Conservation (phyloP, 2,888 invertebrate genomes). For the Elmis aenea region DNA sequence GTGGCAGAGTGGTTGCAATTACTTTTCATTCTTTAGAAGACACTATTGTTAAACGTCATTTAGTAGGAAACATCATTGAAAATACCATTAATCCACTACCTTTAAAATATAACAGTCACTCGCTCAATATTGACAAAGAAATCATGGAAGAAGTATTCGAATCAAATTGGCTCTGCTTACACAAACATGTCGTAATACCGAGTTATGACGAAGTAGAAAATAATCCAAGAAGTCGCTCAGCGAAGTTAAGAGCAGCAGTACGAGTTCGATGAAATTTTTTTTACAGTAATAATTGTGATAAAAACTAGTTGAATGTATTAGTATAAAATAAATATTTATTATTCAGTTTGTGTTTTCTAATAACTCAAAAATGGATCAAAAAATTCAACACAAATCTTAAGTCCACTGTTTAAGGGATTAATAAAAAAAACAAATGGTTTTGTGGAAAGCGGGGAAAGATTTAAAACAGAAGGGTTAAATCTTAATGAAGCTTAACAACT, state of each 20-base stretch:
- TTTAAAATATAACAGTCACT: conserved; percentile 64
- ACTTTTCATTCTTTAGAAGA: conserved; percentile 94
- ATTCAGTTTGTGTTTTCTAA: background rate
- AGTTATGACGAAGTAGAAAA: conserved; percentile 63
- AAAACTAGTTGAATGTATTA: no score
- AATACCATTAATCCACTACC: conserved; percentile 67
- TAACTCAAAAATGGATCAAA: no score
- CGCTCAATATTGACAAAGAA: conserved; percentile 54
- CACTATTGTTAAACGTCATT: conserved; percentile 85
- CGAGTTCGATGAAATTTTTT: conserved; percentile 69
- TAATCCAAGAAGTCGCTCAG: conserved; percentile 86
- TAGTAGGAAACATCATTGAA: conserved; percentile 70
- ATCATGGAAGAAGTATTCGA: conserved; percentile 58
- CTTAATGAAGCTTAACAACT: no score
- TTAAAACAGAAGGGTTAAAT: no score
- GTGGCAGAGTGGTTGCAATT: conserved; percentile 75
- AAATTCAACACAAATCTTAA: no score
- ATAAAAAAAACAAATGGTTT: no score
- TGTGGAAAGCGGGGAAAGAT: no score
- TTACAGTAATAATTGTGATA: no score
- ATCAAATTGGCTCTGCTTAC: conserved; percentile 71
- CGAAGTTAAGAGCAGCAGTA: conserved; percentile 78
- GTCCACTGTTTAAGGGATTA: no score
- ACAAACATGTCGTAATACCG: conserved; percentile 77
- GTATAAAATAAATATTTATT: conserved; percentile 1